A percentile compares a stretch with the other conserved stretches of the same genome.
phyloP scores from a whole-genome alignment of 2,888 invertebrate species.

The Drosophila anomalata region DNA sequence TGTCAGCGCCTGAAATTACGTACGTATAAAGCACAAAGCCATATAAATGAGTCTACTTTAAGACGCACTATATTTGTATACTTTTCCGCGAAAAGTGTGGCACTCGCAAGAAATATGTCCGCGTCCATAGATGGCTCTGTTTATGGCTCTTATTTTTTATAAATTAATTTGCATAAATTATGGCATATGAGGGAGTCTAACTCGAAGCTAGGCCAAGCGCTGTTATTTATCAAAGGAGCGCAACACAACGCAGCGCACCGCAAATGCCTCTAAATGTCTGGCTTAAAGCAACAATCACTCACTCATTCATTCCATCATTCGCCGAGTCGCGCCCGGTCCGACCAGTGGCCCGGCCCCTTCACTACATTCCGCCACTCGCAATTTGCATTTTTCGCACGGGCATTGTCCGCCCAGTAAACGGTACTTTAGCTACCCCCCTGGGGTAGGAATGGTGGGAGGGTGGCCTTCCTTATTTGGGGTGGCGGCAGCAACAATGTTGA shows the following conservation, averaged over 20 bases:
- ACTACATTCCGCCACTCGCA: conserved; percentile 53
- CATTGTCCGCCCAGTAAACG: conserved; percentile 54
- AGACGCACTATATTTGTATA: conserved; percentile 74
- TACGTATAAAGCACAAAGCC: conserved; percentile 77
- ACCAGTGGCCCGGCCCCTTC: conserved; percentile 22
- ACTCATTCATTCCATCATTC: conserved; percentile 54
- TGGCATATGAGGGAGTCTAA: conserved; percentile 64
- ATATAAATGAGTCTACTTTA: conserved; percentile 80
- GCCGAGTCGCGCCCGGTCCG: conserved; percentile 1
- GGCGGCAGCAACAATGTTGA: conserved; percentile 63
- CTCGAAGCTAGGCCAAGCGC: conserved; percentile 63
- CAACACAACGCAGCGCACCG: conserved; percentile 29
- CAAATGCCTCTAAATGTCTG: conserved; percentile 53
- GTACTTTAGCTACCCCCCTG: conserved; percentile 11
- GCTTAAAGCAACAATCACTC: conserved; percentile 54
- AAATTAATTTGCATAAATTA: conserved; percentile 79
- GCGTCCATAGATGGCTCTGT: conserved; percentile 42
- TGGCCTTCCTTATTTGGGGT: not conserved
- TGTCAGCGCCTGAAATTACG: conserved; percentile 79
- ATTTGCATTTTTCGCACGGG: conserved; percentile 78
- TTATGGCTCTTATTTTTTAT: conserved; percentile 41
- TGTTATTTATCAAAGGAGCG: conserved; percentile 65
- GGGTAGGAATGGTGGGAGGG: not conserved
- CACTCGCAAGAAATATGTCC: conserved; percentile 74
- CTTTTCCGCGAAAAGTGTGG: conserved; percentile 69